Evolutionary conservation across 1,140 invertebrate genomes (phyloP).

Genomic region (Prorops nasuta): DNA sequence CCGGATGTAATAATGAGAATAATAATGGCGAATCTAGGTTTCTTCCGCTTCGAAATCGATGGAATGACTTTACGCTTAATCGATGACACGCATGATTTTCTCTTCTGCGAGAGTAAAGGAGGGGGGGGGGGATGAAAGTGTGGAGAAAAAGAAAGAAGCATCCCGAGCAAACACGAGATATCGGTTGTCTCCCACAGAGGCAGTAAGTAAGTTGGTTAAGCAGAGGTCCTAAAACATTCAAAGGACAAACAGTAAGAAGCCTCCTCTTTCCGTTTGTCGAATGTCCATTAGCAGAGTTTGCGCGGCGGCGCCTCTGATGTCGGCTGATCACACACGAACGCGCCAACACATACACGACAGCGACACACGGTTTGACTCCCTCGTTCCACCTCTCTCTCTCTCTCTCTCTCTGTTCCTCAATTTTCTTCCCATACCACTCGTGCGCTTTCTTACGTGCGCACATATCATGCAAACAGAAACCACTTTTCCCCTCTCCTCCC

Average conservation of each 20-base stretch:
- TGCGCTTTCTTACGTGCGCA: not conserved
- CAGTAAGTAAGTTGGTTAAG: constrained; percentile 54
- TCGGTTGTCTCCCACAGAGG: constrained; percentile 44
- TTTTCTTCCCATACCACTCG: constrained; percentile 6
- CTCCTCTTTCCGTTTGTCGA: constrained; percentile 27
- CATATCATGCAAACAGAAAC: no score
- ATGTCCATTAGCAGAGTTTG: constrained; percentile 56
- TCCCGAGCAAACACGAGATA: constrained; percentile 28
- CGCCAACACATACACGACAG: constrained; percentile 12
- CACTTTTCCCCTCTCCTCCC: constrained; percentile 1
- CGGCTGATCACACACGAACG: constrained; percentile 29
- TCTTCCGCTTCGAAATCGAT: no score
- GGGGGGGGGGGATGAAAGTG: not conserved
- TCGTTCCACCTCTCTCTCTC: constrained; percentile 5
- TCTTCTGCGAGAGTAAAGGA: not conserved
- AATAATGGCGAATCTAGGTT: no score
- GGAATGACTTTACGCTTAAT: no score
- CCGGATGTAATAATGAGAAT: no score
- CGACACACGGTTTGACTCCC: no score
- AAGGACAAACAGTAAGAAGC: constrained; percentile 52
- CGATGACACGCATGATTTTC: no score
- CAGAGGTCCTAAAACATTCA: constrained; percentile 54
- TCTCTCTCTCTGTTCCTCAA: constrained; percentile 3
- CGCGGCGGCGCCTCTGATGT: constrained; percentile 55
- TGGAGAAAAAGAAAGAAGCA: not conserved